These are phyloP conservation scores for Mongoloraphidia duomilia DNA, from an alignment of 2,888 invertebrate species.

Conservation along the genomic window DNA sequence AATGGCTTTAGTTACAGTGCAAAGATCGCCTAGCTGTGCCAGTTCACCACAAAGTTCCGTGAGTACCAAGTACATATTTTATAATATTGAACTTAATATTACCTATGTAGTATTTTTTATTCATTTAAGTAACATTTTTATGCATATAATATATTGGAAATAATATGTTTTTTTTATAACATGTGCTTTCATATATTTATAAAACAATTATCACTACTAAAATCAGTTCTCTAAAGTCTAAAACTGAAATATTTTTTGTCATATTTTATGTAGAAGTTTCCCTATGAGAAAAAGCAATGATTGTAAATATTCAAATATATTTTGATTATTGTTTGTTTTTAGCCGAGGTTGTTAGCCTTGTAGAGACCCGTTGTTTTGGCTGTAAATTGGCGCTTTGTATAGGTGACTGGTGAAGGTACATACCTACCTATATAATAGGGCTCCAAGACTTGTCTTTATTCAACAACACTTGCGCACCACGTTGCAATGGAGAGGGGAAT, in stretches of 20 bases:
- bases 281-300: no score
- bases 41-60: conserved; percentile 46
- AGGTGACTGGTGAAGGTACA: conserved; percentile 16
- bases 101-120: neutral
- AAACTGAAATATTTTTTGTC: no score
- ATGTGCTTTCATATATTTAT: no score
- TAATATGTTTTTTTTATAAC: conserved; percentile 1
- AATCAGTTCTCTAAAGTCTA: no score
- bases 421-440: conserved; percentile 14
- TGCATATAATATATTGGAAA: neutral
- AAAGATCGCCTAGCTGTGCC: conserved; percentile 55
- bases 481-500: conserved; percentile 8
- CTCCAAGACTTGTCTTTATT: conserved; percentile 19
- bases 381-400: conserved; percentile 8
- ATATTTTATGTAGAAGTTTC: no score
- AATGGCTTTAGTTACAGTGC: conserved; percentile 61
- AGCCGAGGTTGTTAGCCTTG: conserved; percentile 13
- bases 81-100: neutral
- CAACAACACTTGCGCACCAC: conserved; percentile 17
- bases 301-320: neutral
- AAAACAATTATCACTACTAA: no score
- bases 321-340: conserved; percentile 1
- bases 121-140: neutral
- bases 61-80: conserved; percentile 23
- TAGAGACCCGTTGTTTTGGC: conserved; percentile 7